Base-by-base conservation (phyloP, 1,140 invertebrate species). In the Oryzaephilus surinamensis region DNA sequence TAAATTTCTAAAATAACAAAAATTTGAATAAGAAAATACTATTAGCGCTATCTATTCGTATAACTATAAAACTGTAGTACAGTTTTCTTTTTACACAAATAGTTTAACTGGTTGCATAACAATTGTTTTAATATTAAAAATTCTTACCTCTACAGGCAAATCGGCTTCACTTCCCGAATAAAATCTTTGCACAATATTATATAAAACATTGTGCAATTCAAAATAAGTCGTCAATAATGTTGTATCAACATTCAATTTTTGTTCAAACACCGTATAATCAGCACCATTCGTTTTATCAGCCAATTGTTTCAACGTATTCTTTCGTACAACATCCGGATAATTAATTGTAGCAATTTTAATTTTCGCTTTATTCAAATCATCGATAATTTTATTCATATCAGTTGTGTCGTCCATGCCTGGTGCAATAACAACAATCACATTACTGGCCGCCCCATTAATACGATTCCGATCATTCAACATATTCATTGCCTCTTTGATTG, bases 361-460 rank as follows among this genome's bases (percentile, higher is more conserved):
- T 34, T 58, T 54, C 10, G 58, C 42, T 27, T 56, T 51, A 10
- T 50, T 57, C 4, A 63, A 52, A 36, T 61, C 55, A 2, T 56
- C 54, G 1, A 58, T 43, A 6, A 62, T 34, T 18, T 58, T 54
- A n/a, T 56, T 51, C 45, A 66, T 69, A 24, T 11, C 23, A 10
- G 23, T n/a, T n/a, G n/a, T n/a, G n/a, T n/a, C n/a, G n/a, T n/a
- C n/a, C n/a, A n/a, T n/a, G 4, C 68, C 69, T 4, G 68, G 61
- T 10, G 67, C 66, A 27, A 73, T 63, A 4, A 73, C 46, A n/a
- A 74, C 58, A 37, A 74, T 67, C 10, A 72, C 64, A 30, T 70
- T 67, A 45, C 60, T 68, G 0, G 70, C 70, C 2, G 67, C 59
- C 5, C 66, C 66, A 16, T 57, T 28, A 6, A 38, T 38, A 20